Evolutionary conservation across 1,140 invertebrate genomes (phyloP), one percentile per base, ranked within the genome.

Genomic region (Sesamia nonagrioides): DNA sequence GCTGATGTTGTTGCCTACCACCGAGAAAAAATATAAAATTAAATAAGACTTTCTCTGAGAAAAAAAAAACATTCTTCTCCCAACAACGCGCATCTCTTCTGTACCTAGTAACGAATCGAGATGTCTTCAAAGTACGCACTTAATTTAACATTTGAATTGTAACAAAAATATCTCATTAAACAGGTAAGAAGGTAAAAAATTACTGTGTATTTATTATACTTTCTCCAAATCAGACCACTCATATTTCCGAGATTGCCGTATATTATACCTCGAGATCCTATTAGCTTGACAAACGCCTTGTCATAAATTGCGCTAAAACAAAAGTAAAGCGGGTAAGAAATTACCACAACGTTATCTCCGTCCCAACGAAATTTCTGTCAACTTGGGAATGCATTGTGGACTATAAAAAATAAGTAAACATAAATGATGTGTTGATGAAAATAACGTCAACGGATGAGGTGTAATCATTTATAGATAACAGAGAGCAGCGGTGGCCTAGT

Each of bases 241-340:
- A 56, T 13, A 21, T 56, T 56, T 27, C 21, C 1, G 21, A 56
- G 17, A 56, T 56, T 15, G 18, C 9, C 11, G 17, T 45, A 66
- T 1, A 21, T 45, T 17, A 45, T 27, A 63, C 13, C 11, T 15
- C 61, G 15, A 27, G 9, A 45, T 42, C 35, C n/a, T 40, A 21
- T 69, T 72, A 80, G 60, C 72, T 42, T 80, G 78, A 80, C 60
- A 80, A 80, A 80, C 50, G 72, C 11, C 33, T 68, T 35, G 56
- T 60, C 71, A 80, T 80, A 79, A 73, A 79, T 79, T 56, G 42
- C 8, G 27, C 37, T 63, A 63, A 63, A 71, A 69, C 61, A 61
- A 56, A 37, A 80, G 40, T 54, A 66, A 50, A 63, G 27, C 61
- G 8, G 52, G 21, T 52, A 50, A 72, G 18, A 52, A n/a, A 66